Evolutionary conservation across 2,888 invertebrate genomes (phyloP).

Genomic region (Ennomos erosarius): DNA sequence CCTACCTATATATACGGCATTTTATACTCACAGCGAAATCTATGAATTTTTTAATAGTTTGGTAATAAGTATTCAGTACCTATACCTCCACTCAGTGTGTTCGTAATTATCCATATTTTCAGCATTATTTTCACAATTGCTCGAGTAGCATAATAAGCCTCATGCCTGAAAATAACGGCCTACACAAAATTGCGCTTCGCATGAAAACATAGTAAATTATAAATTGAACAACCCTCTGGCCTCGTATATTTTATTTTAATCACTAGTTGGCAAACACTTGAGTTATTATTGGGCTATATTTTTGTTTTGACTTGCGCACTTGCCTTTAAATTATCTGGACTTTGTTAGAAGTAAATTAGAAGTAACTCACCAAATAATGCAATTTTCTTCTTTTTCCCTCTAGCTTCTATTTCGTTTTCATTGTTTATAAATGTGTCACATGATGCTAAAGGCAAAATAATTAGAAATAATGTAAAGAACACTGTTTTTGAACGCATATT

Average conservation of each 20-base stretch:
- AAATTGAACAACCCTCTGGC: constrained; percentile 19
- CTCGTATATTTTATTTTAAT: constrained; percentile 29
- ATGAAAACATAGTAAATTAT: constrained; percentile 29
- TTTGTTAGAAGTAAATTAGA: neutral
- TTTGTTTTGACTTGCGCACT: constrained; percentile 6
- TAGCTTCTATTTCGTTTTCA: constrained; percentile 54
- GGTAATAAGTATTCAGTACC: too few species aligned
- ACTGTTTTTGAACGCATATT: constrained; percentile 48
- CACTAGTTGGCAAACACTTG: constrained; percentile 23
- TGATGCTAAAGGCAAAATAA: constrained; percentile 40
- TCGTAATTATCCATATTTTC: constrained; percentile 6
- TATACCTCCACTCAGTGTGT: constrained; percentile 2
- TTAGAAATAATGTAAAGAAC: constrained; percentile 43
- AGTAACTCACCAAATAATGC: constrained; percentile 67
- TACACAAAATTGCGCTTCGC: constrained; percentile 20
- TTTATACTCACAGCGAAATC: too few species aligned
- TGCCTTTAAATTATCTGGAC: too few species aligned
- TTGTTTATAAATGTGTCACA: constrained; percentile 47
- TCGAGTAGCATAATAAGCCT: constrained; percentile 20
- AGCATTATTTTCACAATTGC: constrained; percentile 15
- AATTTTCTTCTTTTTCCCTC: constrained; percentile 77
- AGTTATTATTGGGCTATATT: constrained; percentile 17
- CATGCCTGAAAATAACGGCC: constrained; percentile 25
- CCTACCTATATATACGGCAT: too few species aligned
- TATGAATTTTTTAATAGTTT: too few species aligned